Conservation (phyloP, 2,888 invertebrate genomes). For the Apeira syringaria region DNA sequence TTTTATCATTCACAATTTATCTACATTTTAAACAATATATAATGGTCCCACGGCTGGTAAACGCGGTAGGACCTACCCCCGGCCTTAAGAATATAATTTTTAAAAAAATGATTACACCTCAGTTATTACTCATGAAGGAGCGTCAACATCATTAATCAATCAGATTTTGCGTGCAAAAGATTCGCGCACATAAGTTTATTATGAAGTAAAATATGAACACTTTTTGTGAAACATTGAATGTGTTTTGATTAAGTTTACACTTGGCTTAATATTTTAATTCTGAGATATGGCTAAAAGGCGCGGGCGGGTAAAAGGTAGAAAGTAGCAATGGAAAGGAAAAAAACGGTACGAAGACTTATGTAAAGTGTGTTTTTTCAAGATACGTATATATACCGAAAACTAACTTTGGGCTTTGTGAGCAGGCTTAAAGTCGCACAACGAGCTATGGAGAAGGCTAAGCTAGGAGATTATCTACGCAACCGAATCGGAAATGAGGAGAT, state of each 20-base stretch:
- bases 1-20: no score
- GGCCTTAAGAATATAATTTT: conserved; percentile 26
- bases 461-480: no score
- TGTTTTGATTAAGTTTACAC: conserved; percentile 25
- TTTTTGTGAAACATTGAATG: conserved; percentile 23
- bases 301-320: conserved; percentile 12
- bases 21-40: no score
- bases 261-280: conserved; percentile 20
- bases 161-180: conserved; percentile 20
- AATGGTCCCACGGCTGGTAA: no score
- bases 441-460: no score
- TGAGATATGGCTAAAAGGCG: conserved; percentile 20
- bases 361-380: no score
- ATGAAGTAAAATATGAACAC: conserved; percentile 18
- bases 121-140: conserved; percentile 26
- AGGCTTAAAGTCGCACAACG: no score
- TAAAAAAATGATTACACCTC: conserved; percentile 26
- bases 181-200: conserved; percentile 22
- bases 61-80: no score
- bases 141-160: conserved; percentile 31
- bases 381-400: no score
- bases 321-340: conserved; percentile 2
- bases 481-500: no score
- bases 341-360: no score
- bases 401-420: no score